These are phyloP conservation scores for Thymallus thymallus DNA, from an alignment of 2,113 vertebrate species.

Conservation along the genomic window DNA sequence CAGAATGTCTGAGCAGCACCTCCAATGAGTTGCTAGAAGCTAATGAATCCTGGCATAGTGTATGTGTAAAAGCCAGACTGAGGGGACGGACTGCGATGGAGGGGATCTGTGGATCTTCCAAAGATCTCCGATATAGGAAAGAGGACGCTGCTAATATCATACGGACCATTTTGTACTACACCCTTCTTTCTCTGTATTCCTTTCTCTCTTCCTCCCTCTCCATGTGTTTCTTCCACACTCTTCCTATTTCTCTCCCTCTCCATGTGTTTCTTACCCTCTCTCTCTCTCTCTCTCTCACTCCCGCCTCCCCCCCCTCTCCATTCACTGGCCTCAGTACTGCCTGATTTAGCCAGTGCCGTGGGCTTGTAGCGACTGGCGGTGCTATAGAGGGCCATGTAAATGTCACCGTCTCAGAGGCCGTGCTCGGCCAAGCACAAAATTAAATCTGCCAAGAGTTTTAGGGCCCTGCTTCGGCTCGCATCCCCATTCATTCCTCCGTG, in stretches of 20 bases:
- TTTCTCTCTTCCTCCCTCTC: not conserved
- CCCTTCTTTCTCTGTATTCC: not conserved
- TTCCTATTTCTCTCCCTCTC: not conserved
- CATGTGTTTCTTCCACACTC: slow-evolving; percentile 15
- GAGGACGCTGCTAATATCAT: not conserved
- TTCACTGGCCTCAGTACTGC: slow-evolving; percentile 55
- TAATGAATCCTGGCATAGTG: not conserved
- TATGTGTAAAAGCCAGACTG: not conserved
- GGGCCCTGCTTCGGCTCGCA: slow-evolving; percentile 58
- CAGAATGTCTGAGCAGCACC: not conserved
- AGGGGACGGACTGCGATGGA: not conserved
- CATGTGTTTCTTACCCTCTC: slow-evolving; percentile 19
- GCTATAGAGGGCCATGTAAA: slow-evolving; percentile 72
- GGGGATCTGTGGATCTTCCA: not conserved
- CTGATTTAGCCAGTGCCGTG: slow-evolving; percentile 68
- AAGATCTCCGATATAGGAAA: slow-evolving; percentile 10
- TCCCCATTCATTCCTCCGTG: slow-evolving; percentile 39
- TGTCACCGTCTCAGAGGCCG: slow-evolving; percentile 71
- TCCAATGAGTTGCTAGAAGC: not conserved
- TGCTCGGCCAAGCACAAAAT: slow-evolving; percentile 74
- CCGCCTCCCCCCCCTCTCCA: slow-evolving; percentile 45
- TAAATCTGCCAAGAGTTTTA: slow-evolving; percentile 75
- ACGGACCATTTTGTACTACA: not conserved
- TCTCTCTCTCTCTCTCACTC: slow-evolving; percentile 43
- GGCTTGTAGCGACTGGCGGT: slow-evolving; percentile 62